A percentile compares a stretch with the other conserved stretches of the same genome.
Conservation (phyloP, 2,113 vertebrate species). For the Zosterops borbonicus region DNA sequence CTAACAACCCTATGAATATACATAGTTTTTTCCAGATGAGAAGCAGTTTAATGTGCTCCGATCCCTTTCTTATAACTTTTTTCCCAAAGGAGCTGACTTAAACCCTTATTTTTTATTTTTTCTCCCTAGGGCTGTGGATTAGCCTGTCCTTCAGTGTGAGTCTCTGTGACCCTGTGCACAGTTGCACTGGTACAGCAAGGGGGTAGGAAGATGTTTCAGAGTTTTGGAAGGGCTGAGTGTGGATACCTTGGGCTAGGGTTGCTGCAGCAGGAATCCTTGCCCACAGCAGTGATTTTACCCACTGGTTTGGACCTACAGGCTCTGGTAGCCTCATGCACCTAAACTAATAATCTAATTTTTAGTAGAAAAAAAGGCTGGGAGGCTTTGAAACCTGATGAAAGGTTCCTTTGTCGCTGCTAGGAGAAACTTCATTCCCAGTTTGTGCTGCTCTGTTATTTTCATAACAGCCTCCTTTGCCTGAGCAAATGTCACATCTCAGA, state of each 20-base stretch:
- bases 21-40: background rate
- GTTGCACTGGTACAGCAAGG: background rate
- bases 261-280: background rate
- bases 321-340: background rate
- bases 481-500: background rate
- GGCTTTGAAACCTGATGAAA: background rate
- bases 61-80: background rate
- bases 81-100: background rate
- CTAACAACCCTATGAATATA: background rate
- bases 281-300: background rate
- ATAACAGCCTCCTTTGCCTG: background rate
- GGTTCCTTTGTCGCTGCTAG: background rate
- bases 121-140: background rate
- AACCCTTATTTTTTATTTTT: background rate
- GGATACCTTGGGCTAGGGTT: background rate
- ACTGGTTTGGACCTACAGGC: background rate
- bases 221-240: background rate
- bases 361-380: background rate
- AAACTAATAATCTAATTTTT: background rate
- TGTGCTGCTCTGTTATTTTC: background rate
- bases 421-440: background rate
- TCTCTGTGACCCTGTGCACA: background rate
- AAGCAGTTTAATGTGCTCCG: background rate
- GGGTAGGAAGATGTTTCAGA: background rate
- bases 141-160: background rate